Evolutionary conservation across 2,888 invertebrate species (phyloP).

Genomic region (Cerceris rybyensis): DNA sequence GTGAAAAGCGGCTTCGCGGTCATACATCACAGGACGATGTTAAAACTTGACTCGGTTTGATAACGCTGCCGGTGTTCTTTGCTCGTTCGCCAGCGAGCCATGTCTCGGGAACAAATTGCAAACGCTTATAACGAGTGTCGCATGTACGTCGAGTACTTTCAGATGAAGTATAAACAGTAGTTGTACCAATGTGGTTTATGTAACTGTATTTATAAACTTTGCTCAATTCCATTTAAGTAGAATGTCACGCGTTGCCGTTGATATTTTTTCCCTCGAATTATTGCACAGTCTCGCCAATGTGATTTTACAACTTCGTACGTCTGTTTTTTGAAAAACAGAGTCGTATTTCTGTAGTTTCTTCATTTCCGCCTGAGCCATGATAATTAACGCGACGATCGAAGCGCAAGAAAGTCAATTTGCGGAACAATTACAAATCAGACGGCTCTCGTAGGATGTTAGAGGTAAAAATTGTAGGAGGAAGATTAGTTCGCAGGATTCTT

Average conservation of each 20-base stretch:
- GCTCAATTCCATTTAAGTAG: no score
- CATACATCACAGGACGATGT: constrained; percentile 41
- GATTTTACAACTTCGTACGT: no score
- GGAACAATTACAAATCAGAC: no score
- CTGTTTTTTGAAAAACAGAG: no score
- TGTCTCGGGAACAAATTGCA: constrained; percentile 39
- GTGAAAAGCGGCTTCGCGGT: constrained; percentile 53
- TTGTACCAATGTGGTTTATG: background rate
- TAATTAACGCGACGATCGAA: background rate
- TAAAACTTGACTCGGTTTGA: constrained; percentile 30
- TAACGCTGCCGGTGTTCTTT: constrained; percentile 26
- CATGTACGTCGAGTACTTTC: constrained; percentile 18
- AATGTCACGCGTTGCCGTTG: no score
- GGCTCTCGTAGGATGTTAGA: no score
- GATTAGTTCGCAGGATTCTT: constrained; percentile 13
- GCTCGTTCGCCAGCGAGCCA: background rate
- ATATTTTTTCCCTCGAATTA: background rate
- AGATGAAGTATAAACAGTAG: constrained; percentile 7
- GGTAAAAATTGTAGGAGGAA: background rate
- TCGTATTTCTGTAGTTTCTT: no score
- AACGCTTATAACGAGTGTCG: constrained; percentile 34
- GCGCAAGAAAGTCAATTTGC: no score
- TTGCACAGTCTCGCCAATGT: background rate
- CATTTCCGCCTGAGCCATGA: background rate
- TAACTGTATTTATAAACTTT: background rate